Conservation (phyloP, 2,113 vertebrate genomes). For the Macrotis lagotis region DNA sequence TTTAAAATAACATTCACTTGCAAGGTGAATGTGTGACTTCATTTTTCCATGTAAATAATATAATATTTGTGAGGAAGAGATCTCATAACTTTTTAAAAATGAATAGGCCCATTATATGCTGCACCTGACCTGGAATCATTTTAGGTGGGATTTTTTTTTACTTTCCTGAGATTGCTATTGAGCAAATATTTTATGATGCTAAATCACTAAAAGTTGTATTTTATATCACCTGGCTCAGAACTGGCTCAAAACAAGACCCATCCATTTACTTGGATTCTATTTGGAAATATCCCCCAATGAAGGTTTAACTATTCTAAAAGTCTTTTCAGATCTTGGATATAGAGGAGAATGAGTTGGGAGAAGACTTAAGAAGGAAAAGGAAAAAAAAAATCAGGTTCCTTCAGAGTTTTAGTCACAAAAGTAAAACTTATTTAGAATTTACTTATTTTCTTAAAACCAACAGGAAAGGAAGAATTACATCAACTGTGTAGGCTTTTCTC, state of each 20-base stretch:
- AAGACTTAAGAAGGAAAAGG: slow-evolving; percentile 33
- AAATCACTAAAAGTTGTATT: slow-evolving; percentile 76
- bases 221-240: slow-evolving; percentile 64
- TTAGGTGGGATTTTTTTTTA: slow-evolving; percentile 72
- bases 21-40: slow-evolving; percentile 71
- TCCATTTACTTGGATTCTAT: slow-evolving; percentile 55
- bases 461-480: slow-evolving; percentile 74
- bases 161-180: slow-evolving; percentile 69
- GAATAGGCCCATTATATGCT: slow-evolving; percentile 81
- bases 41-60: slow-evolving; percentile 83
- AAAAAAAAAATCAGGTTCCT: slow-evolving; percentile 64
- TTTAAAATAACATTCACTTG: slow-evolving; percentile 72
- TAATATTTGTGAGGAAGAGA: slow-evolving; percentile 76
- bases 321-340: slow-evolving; percentile 20
- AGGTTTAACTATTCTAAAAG: slow-evolving; percentile 56
- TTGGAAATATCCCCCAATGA: slow-evolving; percentile 49
- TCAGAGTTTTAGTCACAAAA: slow-evolving; percentile 50
- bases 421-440: slow-evolving; percentile 76
- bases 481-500: slow-evolving; percentile 74
- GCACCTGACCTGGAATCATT: slow-evolving; percentile 79
- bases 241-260: slow-evolving; percentile 65
- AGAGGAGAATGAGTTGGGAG: slow-evolving; percentile 7
- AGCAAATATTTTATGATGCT: slow-evolving; percentile 79
- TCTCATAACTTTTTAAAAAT: slow-evolving; percentile 63
- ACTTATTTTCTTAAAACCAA: slow-evolving; percentile 77